A percentile compares a stretch with the other conserved stretches of the same genome.
These are phyloP conservation scores for Neotragus moschatus DNA, from an alignment of 2,113 vertebrate genomes.

Conservation along the genomic window DNA sequence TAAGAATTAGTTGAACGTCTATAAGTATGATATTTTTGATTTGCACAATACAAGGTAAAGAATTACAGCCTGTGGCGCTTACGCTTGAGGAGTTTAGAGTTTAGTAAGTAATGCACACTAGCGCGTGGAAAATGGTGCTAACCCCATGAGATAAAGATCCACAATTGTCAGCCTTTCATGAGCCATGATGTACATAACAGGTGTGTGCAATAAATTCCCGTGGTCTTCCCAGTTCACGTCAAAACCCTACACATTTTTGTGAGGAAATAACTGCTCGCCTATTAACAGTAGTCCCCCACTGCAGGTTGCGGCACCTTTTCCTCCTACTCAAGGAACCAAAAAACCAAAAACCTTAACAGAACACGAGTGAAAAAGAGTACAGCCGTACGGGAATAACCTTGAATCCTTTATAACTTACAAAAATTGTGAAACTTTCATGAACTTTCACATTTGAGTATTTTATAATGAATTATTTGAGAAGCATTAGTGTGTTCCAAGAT, in stretches of 20 bases:
- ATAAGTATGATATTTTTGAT: neutral
- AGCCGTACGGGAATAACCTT: neutral
- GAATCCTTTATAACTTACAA: neutral
- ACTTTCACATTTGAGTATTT: neutral
- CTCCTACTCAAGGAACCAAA: neutral
- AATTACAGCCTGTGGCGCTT: neutral
- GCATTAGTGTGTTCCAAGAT: neutral
- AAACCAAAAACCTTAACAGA: neutral
- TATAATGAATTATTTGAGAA: neutral
- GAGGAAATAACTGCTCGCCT: neutral
- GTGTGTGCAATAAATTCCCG: neutral
- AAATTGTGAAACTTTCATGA: neutral
- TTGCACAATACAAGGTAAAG: conserved; percentile 3
- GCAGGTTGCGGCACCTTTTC: neutral
- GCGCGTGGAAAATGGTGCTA: neutral
- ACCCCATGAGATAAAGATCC: neutral
- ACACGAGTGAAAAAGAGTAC: neutral
- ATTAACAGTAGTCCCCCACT: neutral
- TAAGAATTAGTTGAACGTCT: neutral
- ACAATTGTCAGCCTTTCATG: neutral
- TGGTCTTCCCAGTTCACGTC: neutral
- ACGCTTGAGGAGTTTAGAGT: neutral
- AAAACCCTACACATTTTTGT: neutral
- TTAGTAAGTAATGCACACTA: neutral
- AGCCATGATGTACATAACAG: neutral